Evolutionary conservation across 2,888 invertebrate species (phyloP).

Genomic region (Torymus aiolomorphi): DNA sequence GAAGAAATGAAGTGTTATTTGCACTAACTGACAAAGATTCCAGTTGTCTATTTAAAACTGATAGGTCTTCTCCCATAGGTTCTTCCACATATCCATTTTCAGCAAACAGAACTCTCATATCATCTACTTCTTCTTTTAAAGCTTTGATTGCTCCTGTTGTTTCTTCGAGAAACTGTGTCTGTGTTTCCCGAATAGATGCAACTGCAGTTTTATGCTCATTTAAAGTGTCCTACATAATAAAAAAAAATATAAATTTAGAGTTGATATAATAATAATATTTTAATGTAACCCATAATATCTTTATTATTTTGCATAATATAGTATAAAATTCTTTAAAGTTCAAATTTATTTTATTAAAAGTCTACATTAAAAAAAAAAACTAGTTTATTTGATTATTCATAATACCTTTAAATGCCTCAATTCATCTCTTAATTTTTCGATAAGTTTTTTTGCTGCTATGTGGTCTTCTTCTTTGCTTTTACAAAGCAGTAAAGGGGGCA

Average conservation of each 20-base stretch:
- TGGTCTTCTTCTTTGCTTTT: constrained; percentile 52
- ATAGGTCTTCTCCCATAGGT: constrained; percentile 21
- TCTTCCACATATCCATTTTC: constrained; percentile 56
- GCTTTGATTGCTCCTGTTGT: constrained; percentile 18
- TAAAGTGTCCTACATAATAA: constrained; percentile 29
- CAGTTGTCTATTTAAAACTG: constrained; percentile 33
- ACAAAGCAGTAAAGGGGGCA: constrained; percentile 50
- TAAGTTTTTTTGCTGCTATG: constrained; percentile 18
- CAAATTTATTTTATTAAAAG: too few species aligned
- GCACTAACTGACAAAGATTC: constrained; percentile 17
- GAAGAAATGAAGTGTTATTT: constrained; percentile 4
- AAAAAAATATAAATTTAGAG: constrained; percentile 8
- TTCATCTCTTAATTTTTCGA: constrained; percentile 48
- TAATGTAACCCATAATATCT: too few species aligned
- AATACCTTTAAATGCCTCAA: constrained; percentile 47
- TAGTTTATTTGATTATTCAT: too few species aligned
- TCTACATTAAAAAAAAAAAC: not conserved
- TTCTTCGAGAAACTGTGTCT: constrained; percentile 46
- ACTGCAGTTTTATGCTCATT: constrained; percentile 32
- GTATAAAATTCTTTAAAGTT: too few species aligned
- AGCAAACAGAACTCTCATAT: constrained; percentile 51
- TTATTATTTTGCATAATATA: too few species aligned
- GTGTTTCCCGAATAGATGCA: constrained; percentile 20
- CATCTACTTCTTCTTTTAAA: constrained; percentile 52
- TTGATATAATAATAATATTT: not conserved